phyloP scores from a whole-genome alignment of 2,797 vertebrate species.

The Neostethus bicornis region DNA sequence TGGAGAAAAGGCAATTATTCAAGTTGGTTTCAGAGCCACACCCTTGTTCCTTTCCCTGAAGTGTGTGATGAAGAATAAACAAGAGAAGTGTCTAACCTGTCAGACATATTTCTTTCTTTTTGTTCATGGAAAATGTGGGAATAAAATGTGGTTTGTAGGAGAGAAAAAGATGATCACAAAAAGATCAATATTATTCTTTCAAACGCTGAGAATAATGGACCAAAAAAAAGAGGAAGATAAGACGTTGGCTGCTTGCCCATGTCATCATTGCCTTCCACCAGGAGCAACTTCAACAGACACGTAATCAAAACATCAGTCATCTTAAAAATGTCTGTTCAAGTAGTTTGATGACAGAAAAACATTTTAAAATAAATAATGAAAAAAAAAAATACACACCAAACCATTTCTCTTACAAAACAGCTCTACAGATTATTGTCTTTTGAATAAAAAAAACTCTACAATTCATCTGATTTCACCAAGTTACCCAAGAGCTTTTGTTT shows the following conservation, averaged over 20 bases:
- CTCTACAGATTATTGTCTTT: background rate
- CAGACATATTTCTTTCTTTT: constrained; percentile 18
- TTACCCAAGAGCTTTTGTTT: background rate
- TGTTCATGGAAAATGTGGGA: constrained; percentile 21
- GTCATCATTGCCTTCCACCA: constrained; percentile 22
- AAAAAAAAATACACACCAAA: too few relatives aligned
- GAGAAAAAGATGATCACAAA: constrained; percentile 17
- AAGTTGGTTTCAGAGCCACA: constrained; percentile 51
- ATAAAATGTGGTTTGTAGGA: constrained; percentile 23
- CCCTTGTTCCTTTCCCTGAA: constrained; percentile 66
- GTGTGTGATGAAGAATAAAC: constrained; percentile 46
- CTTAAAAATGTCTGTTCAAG: too few relatives aligned
- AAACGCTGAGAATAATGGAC: constrained; percentile 62
- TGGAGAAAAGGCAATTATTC: constrained; percentile 7
- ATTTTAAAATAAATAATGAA: too few relatives aligned
- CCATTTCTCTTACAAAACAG: background rate
- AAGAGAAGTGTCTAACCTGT: constrained; percentile 14
- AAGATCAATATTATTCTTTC: constrained; percentile 55
- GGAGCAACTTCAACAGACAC: constrained; percentile 18
- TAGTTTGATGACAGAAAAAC: too few relatives aligned
- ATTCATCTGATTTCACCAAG: background rate
- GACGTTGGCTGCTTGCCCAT: constrained; percentile 36
- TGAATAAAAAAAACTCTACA: background rate
- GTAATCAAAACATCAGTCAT: constrained; percentile 14
- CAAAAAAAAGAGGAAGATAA: constrained; percentile 51